A percentile compares a stretch with the other conserved stretches of the same genome.
Evolutionary conservation across 2,797 vertebrate genomes (phyloP).

Genomic region (Anolis apletophallus): DNA sequence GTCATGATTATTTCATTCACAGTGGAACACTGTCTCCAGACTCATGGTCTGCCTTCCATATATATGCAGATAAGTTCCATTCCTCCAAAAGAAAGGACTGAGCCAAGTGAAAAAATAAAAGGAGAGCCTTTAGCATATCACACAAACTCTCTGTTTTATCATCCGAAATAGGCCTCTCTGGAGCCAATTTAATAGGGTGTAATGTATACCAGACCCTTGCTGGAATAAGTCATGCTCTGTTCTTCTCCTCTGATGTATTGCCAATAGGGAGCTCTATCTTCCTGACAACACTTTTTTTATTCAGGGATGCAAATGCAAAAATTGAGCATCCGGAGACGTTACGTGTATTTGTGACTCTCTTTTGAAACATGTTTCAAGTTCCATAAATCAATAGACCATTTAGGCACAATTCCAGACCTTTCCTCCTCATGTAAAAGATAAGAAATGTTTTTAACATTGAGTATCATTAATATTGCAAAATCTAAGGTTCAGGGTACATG

Average conservation of each 20-base stretch:
- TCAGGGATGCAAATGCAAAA: slow-evolving; percentile 54
- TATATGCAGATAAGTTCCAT: slow-evolving; percentile 12
- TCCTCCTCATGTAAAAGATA: slow-evolving; percentile 49
- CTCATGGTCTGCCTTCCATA: neutral
- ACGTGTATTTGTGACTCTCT: slow-evolving; percentile 50
- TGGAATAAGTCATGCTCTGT: slow-evolving; percentile 71
- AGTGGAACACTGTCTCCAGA: neutral
- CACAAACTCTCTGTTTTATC: slow-evolving; percentile 68
- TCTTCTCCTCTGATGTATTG: slow-evolving; percentile 71
- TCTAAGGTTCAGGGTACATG: neutral
- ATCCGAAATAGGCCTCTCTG: slow-evolving; percentile 74
- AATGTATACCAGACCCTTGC: slow-evolving; percentile 74
- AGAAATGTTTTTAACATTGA: slow-evolving; percentile 49
- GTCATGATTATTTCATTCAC: slow-evolving; percentile 16
- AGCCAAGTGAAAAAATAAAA: slow-evolving; percentile 44
- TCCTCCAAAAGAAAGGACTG: slow-evolving; percentile 5
- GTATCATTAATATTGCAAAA: neutral
- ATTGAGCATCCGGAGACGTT: slow-evolving; percentile 54
- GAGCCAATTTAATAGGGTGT: slow-evolving; percentile 73
- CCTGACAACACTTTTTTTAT: slow-evolving; percentile 30
- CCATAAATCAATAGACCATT: slow-evolving; percentile 55
- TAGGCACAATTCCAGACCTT: slow-evolving; percentile 28
- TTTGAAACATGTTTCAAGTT: slow-evolving; percentile 45
- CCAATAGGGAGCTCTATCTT: slow-evolving; percentile 65
- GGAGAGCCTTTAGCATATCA: slow-evolving; percentile 58